These are phyloP conservation scores for Asteroscopus sphinx DNA, from an alignment of 2,888 invertebrate genomes.

Conservation along the genomic window DNA sequence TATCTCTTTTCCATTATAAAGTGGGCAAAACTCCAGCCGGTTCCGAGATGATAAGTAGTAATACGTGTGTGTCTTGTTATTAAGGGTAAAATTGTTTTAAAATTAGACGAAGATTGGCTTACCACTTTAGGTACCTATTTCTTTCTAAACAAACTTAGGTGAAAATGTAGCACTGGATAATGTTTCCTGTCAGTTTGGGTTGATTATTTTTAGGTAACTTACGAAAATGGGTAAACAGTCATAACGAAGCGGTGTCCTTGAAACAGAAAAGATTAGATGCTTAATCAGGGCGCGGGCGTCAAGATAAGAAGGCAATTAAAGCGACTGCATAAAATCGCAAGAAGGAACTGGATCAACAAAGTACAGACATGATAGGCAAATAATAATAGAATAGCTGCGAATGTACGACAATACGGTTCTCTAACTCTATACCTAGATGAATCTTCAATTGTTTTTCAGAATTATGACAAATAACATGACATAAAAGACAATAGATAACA, in stretches of 20 bases:
- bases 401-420: background rate
- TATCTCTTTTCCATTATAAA: constrained; percentile 32
- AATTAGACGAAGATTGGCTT: background rate
- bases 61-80: background rate
- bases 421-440: constrained; percentile 2
- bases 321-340: background rate
- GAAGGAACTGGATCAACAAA: background rate
- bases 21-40: constrained; percentile 29
- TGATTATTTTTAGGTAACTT: too few relatives aligned
- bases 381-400: background rate
- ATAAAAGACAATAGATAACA: constrained; percentile 1
- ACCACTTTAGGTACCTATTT: too few relatives aligned
- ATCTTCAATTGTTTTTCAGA: constrained; percentile 11
- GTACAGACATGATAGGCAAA: background rate
- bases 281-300: too few relatives aligned
- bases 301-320: too few relatives aligned
- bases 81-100: constrained; percentile 1
- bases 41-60: constrained; percentile 9
- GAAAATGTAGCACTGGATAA: too few relatives aligned
- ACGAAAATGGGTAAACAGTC: too few relatives aligned
- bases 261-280: too few relatives aligned
- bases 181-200: too few relatives aligned
- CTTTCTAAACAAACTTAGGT: too few relatives aligned
- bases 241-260: too few relatives aligned
- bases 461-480: constrained; percentile 30